Base-by-base conservation (phyloP, 2,797 vertebrate species). In the Oceanodroma leucorhoa region DNA sequence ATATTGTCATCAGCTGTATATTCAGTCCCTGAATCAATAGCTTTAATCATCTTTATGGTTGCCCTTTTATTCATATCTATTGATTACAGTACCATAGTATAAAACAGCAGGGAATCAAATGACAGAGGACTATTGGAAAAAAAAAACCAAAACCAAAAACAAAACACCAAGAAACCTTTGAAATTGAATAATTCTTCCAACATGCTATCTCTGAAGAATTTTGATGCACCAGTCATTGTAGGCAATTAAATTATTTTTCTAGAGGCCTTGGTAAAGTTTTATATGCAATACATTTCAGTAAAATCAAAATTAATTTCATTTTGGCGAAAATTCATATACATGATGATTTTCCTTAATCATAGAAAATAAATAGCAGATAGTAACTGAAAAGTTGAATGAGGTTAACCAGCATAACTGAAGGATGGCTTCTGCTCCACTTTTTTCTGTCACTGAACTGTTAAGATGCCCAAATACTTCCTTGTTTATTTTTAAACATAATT, bases 31-130 rank as follows among this genome's bases (percentile, higher is more conserved):
- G 41, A 88, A 94, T 89, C 94, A 93, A 94, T 79, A 90, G 60
- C 15, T 93, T 93, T 86, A 94, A 93, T 95, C 54, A 82, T 94
- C 51, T 76, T 96, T 90, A 93, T 76, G 60, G 70, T n/a, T 81
- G 67, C 34, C 83, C 43, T 94, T 94, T 88, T 90, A 94, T 94
- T 93, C 76, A 81, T 85, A 51, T 61, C 11, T 89, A 95, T 95
- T 96, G 91, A 93, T 92, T 86, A 58, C 14, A 57, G 41, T 73
- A 75, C 55, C 45, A 65, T 41, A 66, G 23, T 24, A 57, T 22
- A 73, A 51, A 38, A 57, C 9, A 26, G 8, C 0, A 94, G 17
- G 10, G 46, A 81, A 87, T 58, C 23, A 94, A 96, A 92, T 50
- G 5, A 34, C 27, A 65, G 41, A 67, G n/a, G 5, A 61, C 9